A percentile compares a stretch with the other conserved stretches of the same genome.
Conservation (phyloP, 2,797 vertebrate genomes). For the Onychomys arenicola region DNA sequence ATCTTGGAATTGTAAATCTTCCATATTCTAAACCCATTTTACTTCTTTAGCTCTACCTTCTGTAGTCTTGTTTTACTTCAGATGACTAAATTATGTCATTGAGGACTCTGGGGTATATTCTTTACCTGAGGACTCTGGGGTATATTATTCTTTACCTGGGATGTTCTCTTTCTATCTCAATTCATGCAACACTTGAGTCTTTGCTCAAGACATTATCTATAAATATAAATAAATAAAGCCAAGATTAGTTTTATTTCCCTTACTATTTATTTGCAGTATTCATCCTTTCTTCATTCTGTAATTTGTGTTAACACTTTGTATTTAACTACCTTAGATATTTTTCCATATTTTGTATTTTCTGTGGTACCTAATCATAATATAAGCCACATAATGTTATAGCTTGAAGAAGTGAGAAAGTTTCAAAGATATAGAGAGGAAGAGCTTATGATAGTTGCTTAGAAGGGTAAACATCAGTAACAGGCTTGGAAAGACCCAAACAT, state of each 20-base stretch:
- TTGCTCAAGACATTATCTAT: not conserved
- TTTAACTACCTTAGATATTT: slow-evolving; percentile 14
- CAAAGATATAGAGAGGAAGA: not conserved
- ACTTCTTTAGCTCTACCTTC: not conserved
- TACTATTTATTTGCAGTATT: not conserved
- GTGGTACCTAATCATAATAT: not conserved
- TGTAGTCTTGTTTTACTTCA: slow-evolving; percentile 1
- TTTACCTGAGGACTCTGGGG: not conserved
- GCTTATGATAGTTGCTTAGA: not conserved
- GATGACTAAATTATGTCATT: not conserved
- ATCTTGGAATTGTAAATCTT: not conserved
- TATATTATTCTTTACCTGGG: not conserved
- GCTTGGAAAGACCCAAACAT: not conserved
- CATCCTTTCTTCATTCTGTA: not conserved
- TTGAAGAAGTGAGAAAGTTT: not conserved
- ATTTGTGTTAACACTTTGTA: not conserved
- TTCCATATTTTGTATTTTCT: not conserved
- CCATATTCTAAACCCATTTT: not conserved
- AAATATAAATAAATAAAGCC: not conserved
- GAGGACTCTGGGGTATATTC: not conserved
- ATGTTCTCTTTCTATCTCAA: not conserved
- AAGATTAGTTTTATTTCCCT: not conserved
- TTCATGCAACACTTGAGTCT: not conserved
- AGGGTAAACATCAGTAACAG: not conserved
- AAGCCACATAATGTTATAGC: not conserved